phyloP scores from a whole-genome alignment of 2,888 invertebrate species.

The Frankliniella fusca region DNA sequence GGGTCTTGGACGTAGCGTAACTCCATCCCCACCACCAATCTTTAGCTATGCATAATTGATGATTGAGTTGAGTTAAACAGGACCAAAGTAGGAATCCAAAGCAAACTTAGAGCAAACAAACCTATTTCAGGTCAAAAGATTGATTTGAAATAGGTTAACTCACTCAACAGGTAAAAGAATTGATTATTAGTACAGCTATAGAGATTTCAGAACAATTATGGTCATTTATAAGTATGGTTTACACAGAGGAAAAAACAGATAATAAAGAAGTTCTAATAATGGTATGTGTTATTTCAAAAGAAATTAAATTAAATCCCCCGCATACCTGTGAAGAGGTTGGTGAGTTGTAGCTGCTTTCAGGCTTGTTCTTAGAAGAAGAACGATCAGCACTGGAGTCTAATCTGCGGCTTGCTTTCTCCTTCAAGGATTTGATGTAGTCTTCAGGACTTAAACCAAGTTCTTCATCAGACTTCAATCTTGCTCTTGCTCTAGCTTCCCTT shows the following conservation, averaged over 20 bases:
- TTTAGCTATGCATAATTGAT: not conserved
- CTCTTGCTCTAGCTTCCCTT: slow-evolving; percentile 60
- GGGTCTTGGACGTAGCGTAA: not conserved
- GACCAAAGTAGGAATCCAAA: too few species aligned
- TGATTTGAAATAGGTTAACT: not conserved
- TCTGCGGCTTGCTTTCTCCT: slow-evolving; percentile 47
- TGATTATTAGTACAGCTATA: not conserved
- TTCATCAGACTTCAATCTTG: slow-evolving; percentile 65
- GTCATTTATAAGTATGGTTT: not conserved
- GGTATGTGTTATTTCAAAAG: not conserved
- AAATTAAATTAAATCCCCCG: not conserved
- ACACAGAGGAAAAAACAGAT: too few species aligned
- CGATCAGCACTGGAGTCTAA: not conserved
- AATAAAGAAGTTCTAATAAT: too few species aligned
- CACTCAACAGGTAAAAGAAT: not conserved
- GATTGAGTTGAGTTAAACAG: not conserved
- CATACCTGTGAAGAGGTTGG: not conserved
- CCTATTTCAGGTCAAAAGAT: too few species aligned
- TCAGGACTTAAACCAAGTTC: slow-evolving; percentile 69
- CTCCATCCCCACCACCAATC: not conserved
- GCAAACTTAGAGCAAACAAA: too few species aligned
- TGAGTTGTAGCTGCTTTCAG: not conserved
- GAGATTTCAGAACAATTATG: not conserved
- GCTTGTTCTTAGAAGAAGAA: not conserved
- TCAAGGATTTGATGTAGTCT: slow-evolving; percentile 57